Conservation (phyloP, 1,140 invertebrate genomes). For the Calephelis nemesis region DNA sequence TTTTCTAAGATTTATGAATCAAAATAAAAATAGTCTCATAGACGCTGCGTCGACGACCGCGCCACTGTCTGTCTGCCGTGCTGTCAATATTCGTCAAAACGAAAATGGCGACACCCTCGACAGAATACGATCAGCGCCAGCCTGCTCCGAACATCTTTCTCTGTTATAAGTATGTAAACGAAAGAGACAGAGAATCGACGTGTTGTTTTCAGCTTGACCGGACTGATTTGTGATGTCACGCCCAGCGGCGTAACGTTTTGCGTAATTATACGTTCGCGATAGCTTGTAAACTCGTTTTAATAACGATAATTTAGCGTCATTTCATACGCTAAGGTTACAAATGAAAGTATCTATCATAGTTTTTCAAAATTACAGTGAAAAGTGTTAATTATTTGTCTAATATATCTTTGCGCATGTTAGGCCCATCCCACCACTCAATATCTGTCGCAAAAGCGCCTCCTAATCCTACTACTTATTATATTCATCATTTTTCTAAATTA, state of each 20-base stretch:
- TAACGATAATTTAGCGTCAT: constrained; percentile 69
- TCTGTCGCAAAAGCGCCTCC: constrained; percentile 73
- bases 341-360: constrained; percentile 56
- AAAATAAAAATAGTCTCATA: constrained; percentile 76
- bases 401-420: constrained; percentile 73
- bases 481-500: constrained; percentile 61
- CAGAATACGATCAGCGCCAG: constrained; percentile 70
- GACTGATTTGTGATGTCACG: constrained; percentile 78
- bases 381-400: constrained; percentile 50
- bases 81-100: constrained; percentile 79
- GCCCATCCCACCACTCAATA: constrained; percentile 77
- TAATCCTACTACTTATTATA: constrained; percentile 73
- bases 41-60: constrained; percentile 72
- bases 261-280: constrained; percentile 69
- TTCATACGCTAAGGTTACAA: constrained; percentile 56
- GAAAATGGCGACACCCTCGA: constrained; percentile 79
- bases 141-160: constrained; percentile 49
- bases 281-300: constrained; percentile 71
- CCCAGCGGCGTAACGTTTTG: constrained; percentile 76
- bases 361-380: constrained; percentile 57
- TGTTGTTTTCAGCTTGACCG: constrained; percentile 67
- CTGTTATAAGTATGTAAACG: constrained; percentile 35
- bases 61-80: constrained; percentile 75
- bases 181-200: constrained; percentile 55
- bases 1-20: constrained; percentile 63